phyloP scores from a whole-genome alignment of 1,140 invertebrate species.

The Lycorma delicatula region DNA sequence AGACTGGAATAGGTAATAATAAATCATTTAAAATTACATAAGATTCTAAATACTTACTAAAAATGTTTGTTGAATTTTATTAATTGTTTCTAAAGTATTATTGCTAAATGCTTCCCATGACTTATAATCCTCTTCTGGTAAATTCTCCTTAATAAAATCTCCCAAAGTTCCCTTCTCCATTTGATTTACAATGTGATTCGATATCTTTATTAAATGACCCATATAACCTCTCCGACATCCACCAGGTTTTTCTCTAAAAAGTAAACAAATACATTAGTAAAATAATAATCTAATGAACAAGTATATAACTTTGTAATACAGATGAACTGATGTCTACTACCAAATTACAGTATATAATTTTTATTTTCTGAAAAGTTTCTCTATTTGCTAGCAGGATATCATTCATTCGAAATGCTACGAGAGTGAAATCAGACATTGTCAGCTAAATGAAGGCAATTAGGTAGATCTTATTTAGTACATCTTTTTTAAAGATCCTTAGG shows the following conservation, averaged over 20 bases:
- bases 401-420: too few relatives aligned
- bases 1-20: too few relatives aligned
- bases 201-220: slow-evolving; percentile 67
- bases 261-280: slow-evolving; percentile 1
- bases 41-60: slow-evolving; percentile 38
- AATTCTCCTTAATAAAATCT: slow-evolving; percentile 44
- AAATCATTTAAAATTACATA: too few relatives aligned
- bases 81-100: slow-evolving; percentile 47
- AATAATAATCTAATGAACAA: too few relatives aligned
- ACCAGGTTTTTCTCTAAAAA: slow-evolving; percentile 39
- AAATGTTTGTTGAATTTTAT: slow-evolving; percentile 49
- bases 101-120: slow-evolving; percentile 52
- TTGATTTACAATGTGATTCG: slow-evolving; percentile 35
- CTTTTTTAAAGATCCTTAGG: too few relatives aligned
- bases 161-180: slow-evolving; percentile 30
- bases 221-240: slow-evolving; percentile 57
- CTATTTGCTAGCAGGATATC: too few relatives aligned
- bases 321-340: not conserved
- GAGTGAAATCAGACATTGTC: too few relatives aligned
- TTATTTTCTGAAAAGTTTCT: not conserved
- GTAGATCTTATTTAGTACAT: too few relatives aligned
- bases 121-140: slow-evolving; percentile 44
- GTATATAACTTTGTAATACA: too few relatives aligned
- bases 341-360: not conserved
- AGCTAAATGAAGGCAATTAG: too few relatives aligned